phyloP scores from a whole-genome alignment of 2,113 vertebrate genomes.

The Pituophis catenifer region DNA sequence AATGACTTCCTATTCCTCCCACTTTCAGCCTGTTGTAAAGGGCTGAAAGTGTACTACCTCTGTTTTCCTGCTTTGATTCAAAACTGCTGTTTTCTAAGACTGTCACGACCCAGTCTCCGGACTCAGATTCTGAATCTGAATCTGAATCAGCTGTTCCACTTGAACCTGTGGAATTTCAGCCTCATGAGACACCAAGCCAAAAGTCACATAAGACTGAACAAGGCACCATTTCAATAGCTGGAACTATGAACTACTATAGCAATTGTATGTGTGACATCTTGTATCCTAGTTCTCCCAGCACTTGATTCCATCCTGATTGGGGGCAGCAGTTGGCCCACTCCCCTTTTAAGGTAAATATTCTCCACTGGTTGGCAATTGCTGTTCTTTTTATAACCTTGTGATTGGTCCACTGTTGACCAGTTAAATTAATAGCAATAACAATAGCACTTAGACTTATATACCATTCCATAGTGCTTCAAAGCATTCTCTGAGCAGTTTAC shows the following conservation, averaged over 20 bases:
- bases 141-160: too few relatives aligned
- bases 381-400: neutral
- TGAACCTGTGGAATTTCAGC: too few relatives aligned
- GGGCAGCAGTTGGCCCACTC: neutral
- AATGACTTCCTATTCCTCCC: neutral
- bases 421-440: neutral
- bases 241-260: too few relatives aligned
- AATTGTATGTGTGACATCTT: neutral
- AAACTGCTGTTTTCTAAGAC: neutral
- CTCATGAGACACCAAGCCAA: too few relatives aligned
- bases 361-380: neutral
- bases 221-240: too few relatives aligned
- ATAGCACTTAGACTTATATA: too few relatives aligned
- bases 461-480: too few relatives aligned
- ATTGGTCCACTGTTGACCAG: neutral
- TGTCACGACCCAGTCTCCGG: too few relatives aligned
- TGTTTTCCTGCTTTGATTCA: neutral
- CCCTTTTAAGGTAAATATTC: neutral
- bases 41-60: neutral
- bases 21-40: neutral
- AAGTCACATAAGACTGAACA: too few relatives aligned
- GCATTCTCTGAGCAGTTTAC: too few relatives aligned
- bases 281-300: neutral
- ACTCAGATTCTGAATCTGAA: too few relatives aligned
- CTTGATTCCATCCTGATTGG: neutral